A percentile compares a stretch with the other conserved stretches of the same genome.
These are phyloP conservation scores for Gallinago nigripennis DNA, from an alignment of 2,797 vertebrate genomes.

Conservation along the genomic window DNA sequence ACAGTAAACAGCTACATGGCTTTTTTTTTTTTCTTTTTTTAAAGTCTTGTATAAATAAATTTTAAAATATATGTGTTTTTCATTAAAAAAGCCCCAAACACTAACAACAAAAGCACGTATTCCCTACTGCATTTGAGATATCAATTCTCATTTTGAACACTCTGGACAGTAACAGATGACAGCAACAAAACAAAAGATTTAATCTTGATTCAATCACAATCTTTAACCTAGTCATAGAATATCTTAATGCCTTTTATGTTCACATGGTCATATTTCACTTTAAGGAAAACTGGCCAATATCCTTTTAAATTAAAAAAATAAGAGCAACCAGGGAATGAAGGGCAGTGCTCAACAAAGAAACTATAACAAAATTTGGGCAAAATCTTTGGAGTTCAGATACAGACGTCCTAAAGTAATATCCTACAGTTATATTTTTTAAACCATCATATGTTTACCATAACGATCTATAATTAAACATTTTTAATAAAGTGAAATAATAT, in stretches of 20 bases:
- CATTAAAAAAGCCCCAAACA: background rate
- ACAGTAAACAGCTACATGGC: background rate
- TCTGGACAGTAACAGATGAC: background rate
- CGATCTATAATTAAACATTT: background rate
- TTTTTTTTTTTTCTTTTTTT: background rate
- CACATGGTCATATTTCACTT: background rate
- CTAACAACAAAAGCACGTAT: background rate
- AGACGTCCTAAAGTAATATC: background rate
- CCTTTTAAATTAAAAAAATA: background rate
- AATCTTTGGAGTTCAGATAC: background rate
- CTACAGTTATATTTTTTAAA: background rate
- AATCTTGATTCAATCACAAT: background rate
- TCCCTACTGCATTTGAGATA: background rate
- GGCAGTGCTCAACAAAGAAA: background rate
- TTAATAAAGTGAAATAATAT: background rate
- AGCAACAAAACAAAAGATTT: background rate
- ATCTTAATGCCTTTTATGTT: background rate
- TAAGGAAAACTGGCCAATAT: background rate
- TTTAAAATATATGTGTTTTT: background rate
- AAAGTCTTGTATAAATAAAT: background rate
- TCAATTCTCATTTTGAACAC: background rate
- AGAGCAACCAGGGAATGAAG: background rate
- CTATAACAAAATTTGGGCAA: background rate
- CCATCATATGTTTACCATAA: background rate
- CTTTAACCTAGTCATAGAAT: background rate